Evolutionary conservation across 2,113 vertebrate species (phyloP), one percentile per base, ranked within the genome.

Genomic region (Semnornis frantzii): DNA sequence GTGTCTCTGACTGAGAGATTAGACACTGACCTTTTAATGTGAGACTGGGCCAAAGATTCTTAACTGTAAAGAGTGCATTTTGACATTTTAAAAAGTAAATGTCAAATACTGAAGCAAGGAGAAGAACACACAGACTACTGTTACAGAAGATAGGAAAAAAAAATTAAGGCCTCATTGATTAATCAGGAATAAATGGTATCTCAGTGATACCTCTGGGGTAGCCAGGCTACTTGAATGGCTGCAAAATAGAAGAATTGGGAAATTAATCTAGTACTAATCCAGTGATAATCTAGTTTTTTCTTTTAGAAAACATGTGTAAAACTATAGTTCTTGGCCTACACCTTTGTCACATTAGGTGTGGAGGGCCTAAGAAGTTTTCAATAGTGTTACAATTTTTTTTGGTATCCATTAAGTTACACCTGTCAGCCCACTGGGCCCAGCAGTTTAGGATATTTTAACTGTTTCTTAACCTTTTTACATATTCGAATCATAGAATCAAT

Each of bases 61-160:
- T 63, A 59, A 59, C n/a, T 82, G 34, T 12, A 73, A 88, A 46
- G 74, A 59, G 23, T 31, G 15, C 52, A 39, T 62, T 76, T 44
- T 89, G 86, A 63, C 55, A 81, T 87, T 95, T 90, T 31, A 76
- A 82, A 76, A 82, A 57, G 20, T 57, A 90, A 92, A 84, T 81
- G 69, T 91, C 69, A 93, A 84, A 84, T 25, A 57, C 8, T 9
- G 46, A 84, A 57, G 65, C 50, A 74, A 63, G 70, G n/a, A 52
- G 23, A 25, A 25, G 64, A 77, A 80, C n/a, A 55, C 23, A 25
- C 27, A 66, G 46, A 68, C 31, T 25, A 16, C 14, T 42, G 7
- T 66, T 70, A 62, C 5, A 69, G 33, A 93, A 68, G n/a, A 78
- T 21, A 88, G 39, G 39, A 76, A 88, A 34, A 34, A 80, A 68